phyloP scores from a whole-genome alignment of 1,140 invertebrate genomes.

The Dinothrombium tinctorium region DNA sequence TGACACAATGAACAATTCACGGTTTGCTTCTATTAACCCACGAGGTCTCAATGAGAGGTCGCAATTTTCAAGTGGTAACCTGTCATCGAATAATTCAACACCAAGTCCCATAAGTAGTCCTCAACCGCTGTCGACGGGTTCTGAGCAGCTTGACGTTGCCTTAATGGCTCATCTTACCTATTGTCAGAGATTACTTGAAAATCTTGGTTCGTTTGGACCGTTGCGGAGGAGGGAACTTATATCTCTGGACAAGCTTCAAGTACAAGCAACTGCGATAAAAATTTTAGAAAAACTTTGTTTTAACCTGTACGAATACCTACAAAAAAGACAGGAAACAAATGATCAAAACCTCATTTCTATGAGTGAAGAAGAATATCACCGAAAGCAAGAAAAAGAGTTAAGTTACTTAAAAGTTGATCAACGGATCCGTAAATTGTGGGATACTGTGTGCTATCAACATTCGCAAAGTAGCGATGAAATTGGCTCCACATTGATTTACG shows the following conservation, averaged over 20 bases:
- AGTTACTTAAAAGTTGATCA: not conserved
- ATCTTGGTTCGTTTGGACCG: conserved; percentile 1
- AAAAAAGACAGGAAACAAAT: not conserved
- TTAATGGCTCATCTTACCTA: conserved; percentile 1
- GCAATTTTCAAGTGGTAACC: not conserved
- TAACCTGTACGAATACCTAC: conserved; percentile 1
- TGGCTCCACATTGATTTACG: not conserved
- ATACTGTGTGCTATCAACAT: conserved; percentile 3
- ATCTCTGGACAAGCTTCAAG: not conserved
- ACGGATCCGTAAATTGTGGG: conserved; percentile 1
- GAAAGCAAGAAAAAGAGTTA: not conserved
- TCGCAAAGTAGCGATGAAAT: not conserved
- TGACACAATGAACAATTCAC: not conserved
- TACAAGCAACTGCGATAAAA: not conserved
- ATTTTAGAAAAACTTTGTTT: not conserved
- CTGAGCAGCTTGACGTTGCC: conserved; percentile 1
- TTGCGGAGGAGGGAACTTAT: not conserved
- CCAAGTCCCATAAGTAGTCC: not conserved
- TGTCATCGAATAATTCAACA: not conserved
- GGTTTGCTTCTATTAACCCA: too few relatives aligned
- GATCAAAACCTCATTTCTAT: not conserved
- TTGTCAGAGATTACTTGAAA: conserved; percentile 2
- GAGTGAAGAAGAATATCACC: not conserved
- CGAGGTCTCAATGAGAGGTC: too few relatives aligned
- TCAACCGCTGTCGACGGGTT: not conserved